These are phyloP conservation scores for Heterocephalus glaber DNA, from an alignment of 2,113 vertebrate genomes.

Conservation along the genomic window DNA sequence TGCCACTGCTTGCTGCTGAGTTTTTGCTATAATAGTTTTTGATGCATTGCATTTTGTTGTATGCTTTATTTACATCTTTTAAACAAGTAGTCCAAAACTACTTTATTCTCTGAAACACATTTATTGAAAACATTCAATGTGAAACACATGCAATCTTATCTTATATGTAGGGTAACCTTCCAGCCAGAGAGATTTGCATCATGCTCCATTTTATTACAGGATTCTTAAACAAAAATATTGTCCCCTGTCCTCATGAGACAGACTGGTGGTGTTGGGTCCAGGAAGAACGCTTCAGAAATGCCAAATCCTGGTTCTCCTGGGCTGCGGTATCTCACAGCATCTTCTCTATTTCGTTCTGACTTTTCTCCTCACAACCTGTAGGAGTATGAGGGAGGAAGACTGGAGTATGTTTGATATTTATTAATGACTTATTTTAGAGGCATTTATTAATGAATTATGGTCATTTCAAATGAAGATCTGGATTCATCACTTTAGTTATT, in stretches of 20 bases:
- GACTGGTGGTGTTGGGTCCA: not conserved
- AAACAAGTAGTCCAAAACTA: not conserved
- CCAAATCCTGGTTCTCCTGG: not conserved
- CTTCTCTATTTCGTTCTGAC: not conserved
- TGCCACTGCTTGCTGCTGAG: not conserved
- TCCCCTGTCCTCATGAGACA: not conserved
- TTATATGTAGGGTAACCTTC: not conserved
- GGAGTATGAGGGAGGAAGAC: not conserved
- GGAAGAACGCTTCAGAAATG: not conserved
- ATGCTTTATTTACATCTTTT: conserved; percentile 49
- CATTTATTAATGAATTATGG: not conserved
- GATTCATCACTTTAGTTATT: conserved; percentile 16
- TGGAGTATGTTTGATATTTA: not conserved
- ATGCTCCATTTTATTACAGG: not conserved
- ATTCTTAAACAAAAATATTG: not conserved
- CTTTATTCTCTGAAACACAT: not conserved
- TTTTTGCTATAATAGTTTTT: conserved; percentile 20
- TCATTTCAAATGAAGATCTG: not conserved
- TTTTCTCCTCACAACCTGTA: not conserved
- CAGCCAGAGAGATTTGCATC: not conserved
- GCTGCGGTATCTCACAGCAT: not conserved
- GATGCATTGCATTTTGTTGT: not conserved
- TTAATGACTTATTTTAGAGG: not conserved
- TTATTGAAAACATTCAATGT: not conserved
- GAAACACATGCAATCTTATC: not conserved